Evolutionary conservation across 2,113 vertebrate species (phyloP).

Genomic region (Eira barbara): DNA sequence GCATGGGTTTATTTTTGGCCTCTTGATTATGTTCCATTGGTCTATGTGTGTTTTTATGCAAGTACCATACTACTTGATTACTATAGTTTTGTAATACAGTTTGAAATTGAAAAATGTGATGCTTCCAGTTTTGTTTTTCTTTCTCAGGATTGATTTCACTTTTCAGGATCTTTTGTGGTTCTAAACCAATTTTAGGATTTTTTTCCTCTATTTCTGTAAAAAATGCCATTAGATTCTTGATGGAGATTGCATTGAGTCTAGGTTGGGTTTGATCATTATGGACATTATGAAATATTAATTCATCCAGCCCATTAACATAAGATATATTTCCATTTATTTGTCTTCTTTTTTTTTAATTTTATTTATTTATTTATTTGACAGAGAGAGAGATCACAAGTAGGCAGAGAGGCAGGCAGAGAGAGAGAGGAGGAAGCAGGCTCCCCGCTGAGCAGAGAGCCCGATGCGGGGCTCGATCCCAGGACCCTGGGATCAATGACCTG

Average conservation of each 20-base stretch:
- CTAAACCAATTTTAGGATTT: not conserved
- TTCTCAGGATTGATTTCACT: not conserved
- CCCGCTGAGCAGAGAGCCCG: too few species aligned
- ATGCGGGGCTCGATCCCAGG: too few species aligned
- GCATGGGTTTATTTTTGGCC: not conserved
- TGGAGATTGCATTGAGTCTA: not conserved
- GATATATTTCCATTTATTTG: not conserved
- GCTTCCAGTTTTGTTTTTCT: not conserved
- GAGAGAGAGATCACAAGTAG: too few species aligned
- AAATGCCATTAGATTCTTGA: not conserved
- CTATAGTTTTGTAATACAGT: not conserved
- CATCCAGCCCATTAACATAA: not conserved
- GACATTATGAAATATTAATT: not conserved
- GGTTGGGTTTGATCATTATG: not conserved
- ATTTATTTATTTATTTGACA: too few species aligned
- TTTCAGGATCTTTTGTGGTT: not conserved
- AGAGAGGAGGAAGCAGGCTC: too few species aligned
- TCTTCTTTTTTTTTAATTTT: too few species aligned
- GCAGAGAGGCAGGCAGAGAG: too few species aligned
- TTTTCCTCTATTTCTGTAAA: too few species aligned
- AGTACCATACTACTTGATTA: not conserved
- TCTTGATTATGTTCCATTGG: not conserved
- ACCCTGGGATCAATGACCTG: too few species aligned
- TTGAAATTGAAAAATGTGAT: not conserved
- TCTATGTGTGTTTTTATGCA: not conserved